Percentiles rank a stretch among this genome's conserved stretches.
Conservation (phyloP, 2,888 invertebrate genomes). For the Hirtodrosophila cameraria region DNA sequence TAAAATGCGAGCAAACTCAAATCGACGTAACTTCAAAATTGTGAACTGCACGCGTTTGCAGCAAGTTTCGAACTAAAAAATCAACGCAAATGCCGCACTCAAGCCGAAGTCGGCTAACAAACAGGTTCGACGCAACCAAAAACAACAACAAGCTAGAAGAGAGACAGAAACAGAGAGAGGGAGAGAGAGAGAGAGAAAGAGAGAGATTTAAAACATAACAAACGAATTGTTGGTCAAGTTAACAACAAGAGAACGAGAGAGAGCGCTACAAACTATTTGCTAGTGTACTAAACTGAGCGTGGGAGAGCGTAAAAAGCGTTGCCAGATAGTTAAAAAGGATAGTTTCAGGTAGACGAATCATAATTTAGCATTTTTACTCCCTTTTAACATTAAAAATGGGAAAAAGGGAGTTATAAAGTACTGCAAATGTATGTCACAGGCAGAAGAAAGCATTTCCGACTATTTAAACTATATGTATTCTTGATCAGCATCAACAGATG, state of each 20-base stretch:
- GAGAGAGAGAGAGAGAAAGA: not conserved
- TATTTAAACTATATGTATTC: too few species aligned
- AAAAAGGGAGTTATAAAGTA: too few species aligned
- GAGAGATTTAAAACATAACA: slow-evolving; percentile 14
- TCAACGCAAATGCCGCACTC: slow-evolving; percentile 46
- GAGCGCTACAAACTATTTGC: slow-evolving; percentile 24
- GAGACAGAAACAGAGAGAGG: not conserved
- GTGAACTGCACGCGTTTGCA: slow-evolving; percentile 68
- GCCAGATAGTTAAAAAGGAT: slow-evolving; percentile 38
- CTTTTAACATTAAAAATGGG: too few species aligned
- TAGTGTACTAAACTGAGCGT: not conserved
- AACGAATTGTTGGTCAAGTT: slow-evolving; percentile 29
- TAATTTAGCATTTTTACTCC: too few species aligned
- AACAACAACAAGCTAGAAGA: slow-evolving; percentile 30
- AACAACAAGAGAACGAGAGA: slow-evolving; percentile 8
- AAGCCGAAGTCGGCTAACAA: slow-evolving; percentile 58
- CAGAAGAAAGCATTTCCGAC: too few species aligned
- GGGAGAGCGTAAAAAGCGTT: slow-evolving; percentile 21
- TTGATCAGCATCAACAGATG: too few species aligned
- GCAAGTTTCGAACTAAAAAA: slow-evolving; percentile 65
- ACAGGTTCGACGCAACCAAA: slow-evolving; percentile 68
- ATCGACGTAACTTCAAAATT: slow-evolving; percentile 7
- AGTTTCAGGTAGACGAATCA: not conserved
- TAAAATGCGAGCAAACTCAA: slow-evolving; percentile 5
- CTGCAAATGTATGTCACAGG: too few species aligned